Evolutionary conservation across 2,797 vertebrate genomes (phyloP), one percentile per base, ranked within the genome.

Genomic region (Sebastiscus albofasciatus): DNA sequence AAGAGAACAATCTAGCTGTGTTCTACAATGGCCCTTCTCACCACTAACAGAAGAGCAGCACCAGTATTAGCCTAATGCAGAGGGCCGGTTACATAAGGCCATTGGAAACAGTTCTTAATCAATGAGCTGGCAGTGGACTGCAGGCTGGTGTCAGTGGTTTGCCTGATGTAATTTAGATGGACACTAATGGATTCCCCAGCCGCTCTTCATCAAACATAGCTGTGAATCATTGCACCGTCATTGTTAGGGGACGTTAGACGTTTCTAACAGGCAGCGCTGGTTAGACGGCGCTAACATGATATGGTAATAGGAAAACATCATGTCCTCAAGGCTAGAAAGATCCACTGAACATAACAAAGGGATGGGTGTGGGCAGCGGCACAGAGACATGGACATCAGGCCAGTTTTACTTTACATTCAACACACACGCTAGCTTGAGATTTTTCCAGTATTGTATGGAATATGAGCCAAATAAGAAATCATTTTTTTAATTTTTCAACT

Each of bases 141-240:
- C 81, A 62, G 59, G 81, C 84, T 68, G 62, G 86, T 83, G 84
- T 92, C 89, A 88, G 81, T 88, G 82, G 83, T 89, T 89, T 82
- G 80, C 77, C 87, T 86, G 88, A 92, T 91, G 90, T 92, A 86
- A 93, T 93, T 90, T 83, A 91, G 88, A 93, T 79, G 88, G 87
- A 82, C 85, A 86, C 88, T 93, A 93, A 93, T 93, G 85, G 91
- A 90, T 93, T 90, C 69, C 77, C 59, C 58, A 52, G 85, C 79
- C 87, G 85, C 75, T 83, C 82, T 80, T 92, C 75, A 89, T 90
- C 89, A 86, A 83, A 90, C 88, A 87, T 66, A 74, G 77, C 88
- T 89, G 88, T 89, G 90, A 94, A 95, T 90, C 87, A 91, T 77
- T 75, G 77, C 64, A 68, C 81, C 79, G 76, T 83, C 62, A 76